These are phyloP conservation scores for Trochalopteron elliotii DNA, from an alignment of 2,113 vertebrate genomes.

Conservation along the genomic window DNA sequence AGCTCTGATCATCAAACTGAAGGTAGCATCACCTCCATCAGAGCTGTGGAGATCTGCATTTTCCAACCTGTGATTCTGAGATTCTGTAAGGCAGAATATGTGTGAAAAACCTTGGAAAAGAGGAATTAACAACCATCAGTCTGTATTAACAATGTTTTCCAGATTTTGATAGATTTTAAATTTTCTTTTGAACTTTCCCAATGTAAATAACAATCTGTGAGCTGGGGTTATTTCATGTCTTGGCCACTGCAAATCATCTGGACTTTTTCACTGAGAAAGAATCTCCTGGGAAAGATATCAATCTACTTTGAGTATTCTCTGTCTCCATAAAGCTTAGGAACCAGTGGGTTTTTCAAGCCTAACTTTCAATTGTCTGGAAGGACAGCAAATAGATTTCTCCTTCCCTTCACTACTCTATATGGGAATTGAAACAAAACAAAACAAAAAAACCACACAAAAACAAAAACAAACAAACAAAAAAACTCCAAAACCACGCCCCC, in stretches of 20 bases:
- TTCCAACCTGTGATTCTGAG: not conserved
- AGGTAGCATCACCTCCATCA: not conserved
- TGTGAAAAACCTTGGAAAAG: not conserved
- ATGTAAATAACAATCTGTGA: not conserved
- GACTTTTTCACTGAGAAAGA: not conserved
- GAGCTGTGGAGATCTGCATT: not conserved
- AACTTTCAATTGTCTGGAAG: not conserved
- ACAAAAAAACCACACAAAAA: too few relatives aligned
- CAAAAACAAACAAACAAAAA: not conserved
- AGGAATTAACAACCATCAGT: not conserved
- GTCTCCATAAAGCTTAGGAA: not conserved
- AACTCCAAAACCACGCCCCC: too few relatives aligned
- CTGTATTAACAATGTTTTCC: not conserved
- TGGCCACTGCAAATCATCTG: not conserved
- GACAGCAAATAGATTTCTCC: not conserved
- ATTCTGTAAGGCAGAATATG: not conserved
- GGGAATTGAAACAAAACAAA: too few relatives aligned
- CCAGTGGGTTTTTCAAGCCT: not conserved
- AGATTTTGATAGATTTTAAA: not conserved
- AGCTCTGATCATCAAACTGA: not conserved
- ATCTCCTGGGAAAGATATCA: not conserved
- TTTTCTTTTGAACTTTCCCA: not conserved
- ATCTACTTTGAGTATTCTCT: not conserved
- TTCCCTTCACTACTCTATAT: not conserved
- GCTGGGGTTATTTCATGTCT: not conserved